Percentiles rank a stretch among this genome's conserved stretches.
phyloP scores from a whole-genome alignment of 2,888 invertebrate species.

The Sarcophaga caerulescens region DNA sequence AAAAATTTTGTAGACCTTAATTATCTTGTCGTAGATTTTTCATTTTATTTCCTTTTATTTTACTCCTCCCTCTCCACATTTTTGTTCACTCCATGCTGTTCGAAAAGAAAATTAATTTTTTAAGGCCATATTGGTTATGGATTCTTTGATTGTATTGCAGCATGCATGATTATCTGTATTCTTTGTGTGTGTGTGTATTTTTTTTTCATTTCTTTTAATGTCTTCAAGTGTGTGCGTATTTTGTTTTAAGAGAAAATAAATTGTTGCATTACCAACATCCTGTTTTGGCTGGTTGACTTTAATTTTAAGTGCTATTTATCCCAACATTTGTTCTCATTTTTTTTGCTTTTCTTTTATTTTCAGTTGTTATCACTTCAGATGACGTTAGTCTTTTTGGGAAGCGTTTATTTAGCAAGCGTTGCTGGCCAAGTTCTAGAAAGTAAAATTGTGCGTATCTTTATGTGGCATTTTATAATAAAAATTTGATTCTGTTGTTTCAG shows the following conservation, averaged over 20 bases:
- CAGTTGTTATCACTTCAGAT: conserved; percentile 48
- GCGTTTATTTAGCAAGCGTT: conserved; percentile 22
- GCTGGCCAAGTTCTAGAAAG: too few relatives aligned
- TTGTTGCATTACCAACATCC: conserved; percentile 66
- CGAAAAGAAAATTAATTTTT: conserved; percentile 47
- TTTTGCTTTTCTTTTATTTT: conserved; percentile 14
- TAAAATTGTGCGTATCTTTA: too few relatives aligned
- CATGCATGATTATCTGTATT: conserved; percentile 55
- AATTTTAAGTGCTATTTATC: conserved; percentile 63
- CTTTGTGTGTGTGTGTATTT: neutral
- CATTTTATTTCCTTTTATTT: conserved; percentile 59
- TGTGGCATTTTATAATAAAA: too few relatives aligned
- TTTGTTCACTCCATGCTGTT: neutral
- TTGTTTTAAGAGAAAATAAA: neutral
- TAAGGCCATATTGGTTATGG: conserved; percentile 48
- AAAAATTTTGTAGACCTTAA: conserved; percentile 51
- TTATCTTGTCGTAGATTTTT: conserved; percentile 68
- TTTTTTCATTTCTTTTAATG: neutral
- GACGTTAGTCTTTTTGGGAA: conserved; percentile 16
- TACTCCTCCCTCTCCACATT: conserved; percentile 11
- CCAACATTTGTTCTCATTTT: conserved; percentile 38
- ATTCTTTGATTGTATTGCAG: conserved; percentile 13
- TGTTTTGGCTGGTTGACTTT: conserved; percentile 40
- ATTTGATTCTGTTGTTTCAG: too few relatives aligned
- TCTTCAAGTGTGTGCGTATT: conserved; percentile 5